Base-by-base conservation (phyloP, 1,140 invertebrate genomes). In the Drosophila tropicalis region DNA sequence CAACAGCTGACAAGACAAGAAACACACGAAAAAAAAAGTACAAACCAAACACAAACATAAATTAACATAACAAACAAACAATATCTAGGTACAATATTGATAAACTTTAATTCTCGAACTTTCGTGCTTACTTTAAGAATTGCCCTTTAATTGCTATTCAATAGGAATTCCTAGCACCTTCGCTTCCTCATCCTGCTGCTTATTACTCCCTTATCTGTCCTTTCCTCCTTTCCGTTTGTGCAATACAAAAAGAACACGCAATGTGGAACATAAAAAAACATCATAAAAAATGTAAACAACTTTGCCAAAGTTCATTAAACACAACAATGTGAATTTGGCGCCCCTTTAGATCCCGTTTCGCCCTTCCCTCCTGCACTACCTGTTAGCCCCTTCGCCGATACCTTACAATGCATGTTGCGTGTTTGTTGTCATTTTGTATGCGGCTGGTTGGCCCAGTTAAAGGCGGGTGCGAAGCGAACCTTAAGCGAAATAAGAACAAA, bases 1-100 rank as follows among this genome's bases (percentile, higher is more conserved):
- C 62, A 87, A 75, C 84, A 89, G 84, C 80, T 89, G 60, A 78
- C 74, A 77, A 76, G 72, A 70, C 62, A 64, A 76, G 60, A 51
- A 17, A 51, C 9, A 15, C 9, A 17, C 15, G 2, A 44, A 17
- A 17, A 61, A 47, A 64, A 34, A 63, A 13, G 12, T 12, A 39
- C 5, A 25, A 41, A 25, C 22, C 55, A 25, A 61, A 61, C 3
- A n/a, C 39, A 41, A 22, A 51, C 29, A 29, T 29, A 29, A 29
- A 5, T 29, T 29, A 19, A 10, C 19, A 51, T 12, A 22, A 51
- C 1, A 12, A 22, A 51, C 1, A 22, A 19, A 51, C 6, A 51
- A 22, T 51, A 22, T 22, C 44, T 51, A 29, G 29, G 29, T 29
- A 51, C 9, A 51, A 12, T 22, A 51, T 51, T 51, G 9, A 51